Evolutionary conservation across 2,113 vertebrate genomes (phyloP).

Genomic region (Tachycineta bicolor): DNA sequence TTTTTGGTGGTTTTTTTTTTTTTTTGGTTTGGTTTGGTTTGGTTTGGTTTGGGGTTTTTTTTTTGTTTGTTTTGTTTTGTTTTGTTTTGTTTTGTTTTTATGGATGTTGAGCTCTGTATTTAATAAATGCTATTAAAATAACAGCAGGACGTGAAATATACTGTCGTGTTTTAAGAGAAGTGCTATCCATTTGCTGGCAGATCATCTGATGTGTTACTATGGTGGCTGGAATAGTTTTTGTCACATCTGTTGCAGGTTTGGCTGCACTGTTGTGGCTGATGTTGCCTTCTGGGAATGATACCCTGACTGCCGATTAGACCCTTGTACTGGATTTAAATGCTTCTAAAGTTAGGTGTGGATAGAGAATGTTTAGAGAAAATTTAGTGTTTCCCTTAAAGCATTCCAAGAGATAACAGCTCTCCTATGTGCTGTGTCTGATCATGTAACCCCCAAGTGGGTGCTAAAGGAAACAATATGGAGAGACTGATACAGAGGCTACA

Average conservation of each 20-base stretch:
- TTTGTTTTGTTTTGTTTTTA: not conserved
- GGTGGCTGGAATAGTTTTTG: not conserved
- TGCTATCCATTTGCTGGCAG: not conserved
- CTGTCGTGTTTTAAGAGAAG: not conserved
- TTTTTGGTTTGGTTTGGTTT: no score
- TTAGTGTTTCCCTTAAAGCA: not conserved
- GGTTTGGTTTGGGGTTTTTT: no score
- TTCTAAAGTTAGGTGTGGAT: not conserved
- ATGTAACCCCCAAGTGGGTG: no score
- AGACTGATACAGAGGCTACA: not conserved
- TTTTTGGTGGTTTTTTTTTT: no score
- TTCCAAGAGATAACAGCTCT: not conserved
- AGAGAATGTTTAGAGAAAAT: not conserved
- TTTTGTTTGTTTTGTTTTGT: not conserved
- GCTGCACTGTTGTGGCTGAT: not conserved
- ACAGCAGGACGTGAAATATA: constrained; percentile 12
- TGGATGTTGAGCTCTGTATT: not conserved
- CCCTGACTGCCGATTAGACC: not conserved
- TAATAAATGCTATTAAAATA: constrained; percentile 40
- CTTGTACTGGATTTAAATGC: not conserved
- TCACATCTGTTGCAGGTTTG: not conserved
- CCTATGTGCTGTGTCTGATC: not conserved
- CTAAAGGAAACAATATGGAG: not conserved
- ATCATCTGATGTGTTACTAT: not conserved
- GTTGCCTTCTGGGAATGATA: not conserved